Percentiles rank a stretch among this genome's conserved stretches.
Conservation (phyloP, 2,113 vertebrate species). For the Scophthalmus maximus region DNA sequence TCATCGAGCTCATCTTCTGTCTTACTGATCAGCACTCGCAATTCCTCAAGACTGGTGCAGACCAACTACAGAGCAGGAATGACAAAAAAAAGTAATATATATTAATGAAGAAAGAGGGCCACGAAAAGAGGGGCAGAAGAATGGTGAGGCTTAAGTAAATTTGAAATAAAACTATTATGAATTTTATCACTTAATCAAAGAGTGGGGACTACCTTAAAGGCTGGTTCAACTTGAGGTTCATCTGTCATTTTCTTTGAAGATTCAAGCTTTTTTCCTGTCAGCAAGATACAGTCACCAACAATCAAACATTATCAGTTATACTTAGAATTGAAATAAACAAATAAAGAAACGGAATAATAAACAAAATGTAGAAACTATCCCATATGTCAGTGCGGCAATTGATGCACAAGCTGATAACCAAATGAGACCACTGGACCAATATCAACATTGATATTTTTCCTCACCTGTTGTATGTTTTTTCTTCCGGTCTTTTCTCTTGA, state of each 20-base stretch:
- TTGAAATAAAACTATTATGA: background rate
- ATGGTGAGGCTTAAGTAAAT: background rate
- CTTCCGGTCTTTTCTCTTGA: conserved; percentile 90
- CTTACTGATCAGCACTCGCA: conserved; percentile 96
- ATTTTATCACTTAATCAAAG: too few species aligned
- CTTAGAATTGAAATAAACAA: background rate
- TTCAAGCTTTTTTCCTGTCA: conserved; percentile 88
- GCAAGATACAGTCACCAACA: background rate
- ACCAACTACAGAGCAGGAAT: conserved; percentile 87
- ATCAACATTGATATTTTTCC: background rate
- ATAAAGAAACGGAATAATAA: background rate
- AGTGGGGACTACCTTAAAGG: conserved; percentile 91
- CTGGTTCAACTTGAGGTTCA: conserved; percentile 83
- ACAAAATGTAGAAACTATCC: background rate
- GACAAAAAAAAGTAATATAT: background rate
- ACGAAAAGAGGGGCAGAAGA: background rate
- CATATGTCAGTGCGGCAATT: background rate
- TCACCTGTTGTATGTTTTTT: conserved; percentile 93
- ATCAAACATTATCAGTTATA: background rate
- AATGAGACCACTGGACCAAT: background rate
- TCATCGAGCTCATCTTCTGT: conserved; percentile 95
- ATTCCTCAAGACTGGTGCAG: conserved; percentile 95
- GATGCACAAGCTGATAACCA: background rate
- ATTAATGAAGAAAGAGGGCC: background rate
- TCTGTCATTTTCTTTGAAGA: conserved; percentile 86